Conservation (phyloP, 1,140 invertebrate species). For the Augochlora pura region DNA sequence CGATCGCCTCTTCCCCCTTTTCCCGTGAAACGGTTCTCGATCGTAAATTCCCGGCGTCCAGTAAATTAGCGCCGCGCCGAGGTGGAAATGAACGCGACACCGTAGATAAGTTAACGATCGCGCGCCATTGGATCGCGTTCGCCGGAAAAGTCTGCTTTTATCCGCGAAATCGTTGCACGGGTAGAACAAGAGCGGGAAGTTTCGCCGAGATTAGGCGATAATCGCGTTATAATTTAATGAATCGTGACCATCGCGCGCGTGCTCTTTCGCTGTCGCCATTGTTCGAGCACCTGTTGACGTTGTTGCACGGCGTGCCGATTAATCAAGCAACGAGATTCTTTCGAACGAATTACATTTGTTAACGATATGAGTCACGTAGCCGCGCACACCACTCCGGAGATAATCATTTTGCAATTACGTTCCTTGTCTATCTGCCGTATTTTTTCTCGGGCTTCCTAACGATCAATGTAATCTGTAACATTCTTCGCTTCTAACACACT, state of each 20-base stretch:
- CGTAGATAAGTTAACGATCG: constrained; percentile 26
- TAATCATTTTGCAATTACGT: too few relatives aligned
- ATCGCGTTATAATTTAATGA: constrained; percentile 29
- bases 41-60: constrained; percentile 4
- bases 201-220: constrained; percentile 4
- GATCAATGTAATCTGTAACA: too few relatives aligned
- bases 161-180: neutral
- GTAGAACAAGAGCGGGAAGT: neutral
- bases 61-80: constrained; percentile 1
- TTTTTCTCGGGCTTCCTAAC: too few relatives aligned
- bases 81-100: constrained; percentile 5
- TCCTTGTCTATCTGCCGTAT: too few relatives aligned
- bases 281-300: neutral
- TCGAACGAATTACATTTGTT: neutral
- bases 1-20: neutral
- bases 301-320: neutral
- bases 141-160: neutral
- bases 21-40: neutral
- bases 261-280: neutral
- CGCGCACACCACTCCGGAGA: too few relatives aligned
- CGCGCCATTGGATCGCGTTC: neutral
- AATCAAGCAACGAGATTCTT: neutral
- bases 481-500: too few relatives aligned
- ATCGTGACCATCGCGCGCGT: neutral
- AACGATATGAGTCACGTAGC: too few relatives aligned